phyloP scores from a whole-genome alignment of 2,888 invertebrate genomes.

The Timema cristinae region DNA sequence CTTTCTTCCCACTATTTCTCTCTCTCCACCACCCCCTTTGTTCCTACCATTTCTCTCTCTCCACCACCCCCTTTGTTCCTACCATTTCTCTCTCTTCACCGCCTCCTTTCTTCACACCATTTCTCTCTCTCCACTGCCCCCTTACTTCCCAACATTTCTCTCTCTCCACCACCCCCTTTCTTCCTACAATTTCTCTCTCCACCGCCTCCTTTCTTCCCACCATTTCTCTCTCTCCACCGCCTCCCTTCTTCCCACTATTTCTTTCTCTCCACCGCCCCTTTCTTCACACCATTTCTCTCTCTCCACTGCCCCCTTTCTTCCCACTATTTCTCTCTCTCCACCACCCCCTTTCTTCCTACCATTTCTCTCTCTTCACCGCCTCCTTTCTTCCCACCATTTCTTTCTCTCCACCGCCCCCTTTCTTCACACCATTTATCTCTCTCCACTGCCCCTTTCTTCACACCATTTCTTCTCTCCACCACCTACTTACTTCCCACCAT shows the following conservation, averaged over 20 bases:
- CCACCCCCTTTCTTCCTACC: background rate
- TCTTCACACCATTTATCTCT: background rate
- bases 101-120: background rate
- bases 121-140: background rate
- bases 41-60: background rate
- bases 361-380: constrained; percentile 2
- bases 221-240: background rate
- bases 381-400: background rate
- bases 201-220: constrained; percentile 8
- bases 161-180: constrained; percentile 10
- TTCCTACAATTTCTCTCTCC: constrained; percentile 1
- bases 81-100: background rate
- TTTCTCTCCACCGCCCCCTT: too few species aligned
- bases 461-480: background rate
- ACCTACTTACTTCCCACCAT: background rate
- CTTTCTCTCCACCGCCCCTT: background rate
- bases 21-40: background rate
- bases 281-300: background rate
- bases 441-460: background rate
- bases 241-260: background rate
- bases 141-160: background rate
- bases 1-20: background rate
- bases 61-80: background rate
- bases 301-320: background rate
- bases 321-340: background rate